Conservation (phyloP, 2,113 vertebrate species). For the Periophthalmus modestus region DNA sequence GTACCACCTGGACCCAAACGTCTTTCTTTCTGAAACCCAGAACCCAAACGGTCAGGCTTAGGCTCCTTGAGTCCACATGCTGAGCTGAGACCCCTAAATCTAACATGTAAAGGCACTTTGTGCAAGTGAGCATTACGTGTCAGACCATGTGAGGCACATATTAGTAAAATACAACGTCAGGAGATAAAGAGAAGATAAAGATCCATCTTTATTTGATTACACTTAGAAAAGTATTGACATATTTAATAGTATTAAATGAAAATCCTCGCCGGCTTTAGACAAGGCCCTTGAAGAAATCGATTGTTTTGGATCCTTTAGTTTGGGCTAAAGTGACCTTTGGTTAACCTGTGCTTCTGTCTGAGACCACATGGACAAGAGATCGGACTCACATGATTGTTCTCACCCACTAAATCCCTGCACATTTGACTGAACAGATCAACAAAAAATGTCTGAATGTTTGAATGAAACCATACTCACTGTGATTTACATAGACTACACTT, state of each 20-base stretch:
- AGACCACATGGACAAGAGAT: conserved; percentile 53
- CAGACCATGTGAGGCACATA: conserved; percentile 57
- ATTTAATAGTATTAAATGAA: neutral
- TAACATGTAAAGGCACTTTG: neutral
- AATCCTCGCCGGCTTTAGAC: conserved; percentile 3
- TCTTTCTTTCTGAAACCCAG: neutral
- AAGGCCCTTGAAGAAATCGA: conserved; percentile 38
- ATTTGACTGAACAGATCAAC: too few species aligned
- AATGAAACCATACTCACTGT: neutral
- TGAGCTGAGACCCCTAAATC: neutral
- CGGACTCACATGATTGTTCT: conserved; percentile 23
- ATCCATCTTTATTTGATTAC: conserved; percentile 11
- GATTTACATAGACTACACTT: neutral
- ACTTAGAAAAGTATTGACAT: conserved; percentile 1
- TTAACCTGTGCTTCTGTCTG: conserved; percentile 60
- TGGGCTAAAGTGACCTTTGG: conserved; percentile 72
- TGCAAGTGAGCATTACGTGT: conserved; percentile 58
- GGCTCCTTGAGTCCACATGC: neutral
- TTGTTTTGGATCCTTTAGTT: conserved; percentile 51
- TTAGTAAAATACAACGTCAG: conserved; percentile 12
- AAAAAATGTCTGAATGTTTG: too few species aligned
- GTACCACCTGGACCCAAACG: neutral
- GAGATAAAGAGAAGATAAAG: conserved; percentile 9
- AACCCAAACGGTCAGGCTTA: neutral
- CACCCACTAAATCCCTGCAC: neutral